These are phyloP conservation scores for Pluvialis apricaria DNA, from an alignment of 2,113 vertebrate genomes.

Conservation along the genomic window DNA sequence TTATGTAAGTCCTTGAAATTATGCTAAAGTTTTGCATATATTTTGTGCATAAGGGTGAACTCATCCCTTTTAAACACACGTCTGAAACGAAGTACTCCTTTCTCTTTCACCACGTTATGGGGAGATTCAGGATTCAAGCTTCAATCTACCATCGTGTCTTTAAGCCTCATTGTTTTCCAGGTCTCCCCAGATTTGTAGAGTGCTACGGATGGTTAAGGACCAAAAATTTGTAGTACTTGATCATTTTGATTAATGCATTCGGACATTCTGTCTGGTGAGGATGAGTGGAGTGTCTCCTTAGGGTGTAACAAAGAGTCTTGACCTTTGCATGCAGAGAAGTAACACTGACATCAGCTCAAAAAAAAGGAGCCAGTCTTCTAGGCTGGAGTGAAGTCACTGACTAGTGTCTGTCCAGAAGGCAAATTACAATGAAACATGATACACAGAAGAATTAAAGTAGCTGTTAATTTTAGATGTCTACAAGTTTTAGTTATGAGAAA, in stretches of 20 bases:
- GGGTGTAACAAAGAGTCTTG: neutral
- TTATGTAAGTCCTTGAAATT: neutral
- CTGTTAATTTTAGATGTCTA: conserved; percentile 59
- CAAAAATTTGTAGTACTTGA: neutral
- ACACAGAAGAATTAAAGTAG: conserved; percentile 50
- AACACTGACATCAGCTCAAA: conserved; percentile 4
- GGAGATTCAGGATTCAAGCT: neutral
- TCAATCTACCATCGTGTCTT: neutral
- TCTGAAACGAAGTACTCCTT: neutral
- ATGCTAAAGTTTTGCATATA: neutral
- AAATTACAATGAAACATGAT: conserved; percentile 46
- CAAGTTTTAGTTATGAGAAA: conserved; percentile 55
- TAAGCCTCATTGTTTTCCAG: neutral
- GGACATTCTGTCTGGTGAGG: neutral
- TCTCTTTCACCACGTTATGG: neutral
- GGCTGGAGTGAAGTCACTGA: conserved; percentile 38
- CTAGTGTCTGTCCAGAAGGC: conserved; percentile 1
- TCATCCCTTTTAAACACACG: neutral
- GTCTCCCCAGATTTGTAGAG: neutral
- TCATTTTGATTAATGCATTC: conserved; percentile 24
- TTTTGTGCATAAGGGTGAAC: neutral
- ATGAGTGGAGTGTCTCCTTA: neutral
- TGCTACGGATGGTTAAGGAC: neutral
- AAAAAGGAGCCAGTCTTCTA: neutral
- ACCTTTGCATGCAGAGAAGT: conserved; percentile 19